Conservation (phyloP, 2,113 vertebrate species). For the Cariama cristata region DNA sequence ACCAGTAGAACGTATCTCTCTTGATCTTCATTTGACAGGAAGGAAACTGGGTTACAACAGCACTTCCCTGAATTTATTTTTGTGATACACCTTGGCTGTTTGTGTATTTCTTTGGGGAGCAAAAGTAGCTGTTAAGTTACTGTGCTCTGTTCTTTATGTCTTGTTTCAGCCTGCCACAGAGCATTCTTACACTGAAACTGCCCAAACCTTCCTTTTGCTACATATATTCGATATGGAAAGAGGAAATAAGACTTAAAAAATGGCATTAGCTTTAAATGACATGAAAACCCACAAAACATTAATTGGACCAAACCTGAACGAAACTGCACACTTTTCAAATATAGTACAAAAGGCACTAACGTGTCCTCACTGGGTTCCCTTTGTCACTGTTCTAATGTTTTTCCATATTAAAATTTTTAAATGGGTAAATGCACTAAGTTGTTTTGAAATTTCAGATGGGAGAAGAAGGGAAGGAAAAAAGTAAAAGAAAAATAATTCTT, state of each 20-base stretch:
- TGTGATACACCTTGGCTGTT: not conserved
- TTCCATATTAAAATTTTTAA: not conserved
- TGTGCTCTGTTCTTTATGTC: not conserved
- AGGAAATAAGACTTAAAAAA: not conserved
- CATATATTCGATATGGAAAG: not conserved
- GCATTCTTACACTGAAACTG: not conserved
- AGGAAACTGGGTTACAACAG: not conserved
- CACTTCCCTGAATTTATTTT: not conserved
- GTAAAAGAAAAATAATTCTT: not conserved
- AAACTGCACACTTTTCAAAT: not conserved
- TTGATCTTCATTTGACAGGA: not conserved
- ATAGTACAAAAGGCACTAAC: not conserved
- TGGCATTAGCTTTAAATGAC: not conserved
- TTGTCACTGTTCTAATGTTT: not conserved
- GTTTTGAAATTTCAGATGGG: not conserved
- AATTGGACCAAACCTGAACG: not conserved
- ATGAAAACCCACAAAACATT: not conserved
- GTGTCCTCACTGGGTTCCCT: rapidly evolving
- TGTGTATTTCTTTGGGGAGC: not conserved
- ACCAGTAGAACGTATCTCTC: not conserved
- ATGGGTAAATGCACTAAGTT: not conserved
- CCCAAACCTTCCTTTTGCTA: not conserved
- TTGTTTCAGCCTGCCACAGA: not conserved
- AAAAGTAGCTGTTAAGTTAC: not conserved
- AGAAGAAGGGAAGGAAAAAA: not conserved